Evolutionary conservation across 2,888 invertebrate species (phyloP).

Genomic region (Ernsta delagoae): DNA sequence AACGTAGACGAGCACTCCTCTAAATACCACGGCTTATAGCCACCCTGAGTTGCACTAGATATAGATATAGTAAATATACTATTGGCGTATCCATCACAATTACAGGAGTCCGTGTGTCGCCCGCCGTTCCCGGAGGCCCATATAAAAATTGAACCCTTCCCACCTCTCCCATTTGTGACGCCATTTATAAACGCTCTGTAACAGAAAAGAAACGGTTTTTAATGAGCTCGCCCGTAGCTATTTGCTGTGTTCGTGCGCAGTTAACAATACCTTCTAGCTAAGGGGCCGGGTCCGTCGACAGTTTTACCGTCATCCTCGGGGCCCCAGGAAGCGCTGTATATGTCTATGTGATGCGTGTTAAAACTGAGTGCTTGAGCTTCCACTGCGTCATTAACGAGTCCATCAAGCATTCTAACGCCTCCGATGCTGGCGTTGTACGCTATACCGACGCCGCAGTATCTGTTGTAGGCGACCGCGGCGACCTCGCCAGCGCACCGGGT

Average conservation of each 20-base stretch:
- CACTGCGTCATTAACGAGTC: constrained; percentile 98
- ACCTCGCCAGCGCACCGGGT: constrained; percentile 99
- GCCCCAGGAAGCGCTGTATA: constrained; percentile 98
- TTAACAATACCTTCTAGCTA: constrained; percentile 88
- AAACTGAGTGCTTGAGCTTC: constrained; percentile 96
- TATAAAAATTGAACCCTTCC: constrained; percentile 97
- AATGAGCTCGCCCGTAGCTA: constrained; percentile 67
- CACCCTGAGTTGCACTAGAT: constrained; percentile 98
- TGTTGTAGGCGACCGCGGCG: constrained; percentile 98
- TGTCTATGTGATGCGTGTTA: constrained; percentile 97
- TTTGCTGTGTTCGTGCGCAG: constrained; percentile 47
- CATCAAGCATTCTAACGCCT: constrained; percentile 98
- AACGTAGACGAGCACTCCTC: constrained; percentile 80
- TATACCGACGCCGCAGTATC: constrained; percentile 98
- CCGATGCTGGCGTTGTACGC: constrained; percentile 99
- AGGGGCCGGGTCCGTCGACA: constrained; percentile 97
- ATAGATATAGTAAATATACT: constrained; percentile 99
- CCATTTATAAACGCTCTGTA: constrained; percentile 95
- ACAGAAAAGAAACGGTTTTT: constrained; percentile 60
- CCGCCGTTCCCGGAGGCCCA: constrained; percentile 99
- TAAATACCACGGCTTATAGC: constrained; percentile 98
- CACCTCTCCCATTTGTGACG: constrained; percentile 95
- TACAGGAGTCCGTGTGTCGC: constrained; percentile 97
- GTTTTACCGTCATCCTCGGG: constrained; percentile 99
- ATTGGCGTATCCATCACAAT: constrained; percentile 99